phyloP scores from a whole-genome alignment of 2,113 vertebrate genomes.

The Trichomycterus rosablanca region DNA sequence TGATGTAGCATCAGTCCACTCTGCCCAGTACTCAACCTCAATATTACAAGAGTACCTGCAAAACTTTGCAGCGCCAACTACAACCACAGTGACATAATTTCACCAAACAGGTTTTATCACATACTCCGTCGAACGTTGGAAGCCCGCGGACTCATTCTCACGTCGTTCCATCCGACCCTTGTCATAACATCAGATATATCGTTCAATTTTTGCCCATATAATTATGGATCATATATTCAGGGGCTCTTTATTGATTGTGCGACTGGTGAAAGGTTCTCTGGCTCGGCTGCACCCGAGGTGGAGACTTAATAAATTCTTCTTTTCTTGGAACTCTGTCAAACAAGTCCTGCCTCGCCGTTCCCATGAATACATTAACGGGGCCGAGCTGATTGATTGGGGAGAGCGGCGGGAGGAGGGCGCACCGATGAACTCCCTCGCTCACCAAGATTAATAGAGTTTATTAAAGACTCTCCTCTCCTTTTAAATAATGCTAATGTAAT shows the following conservation, averaged over 20 bases:
- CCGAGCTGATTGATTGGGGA: constrained; percentile 70
- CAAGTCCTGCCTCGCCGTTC: constrained; percentile 68
- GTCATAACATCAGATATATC: constrained; percentile 45
- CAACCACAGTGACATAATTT: too few relatives aligned
- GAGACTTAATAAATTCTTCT: constrained; percentile 72
- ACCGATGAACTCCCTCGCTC: constrained; percentile 64
- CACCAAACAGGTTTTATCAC: constrained; percentile 4
- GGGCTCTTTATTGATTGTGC: constrained; percentile 45
- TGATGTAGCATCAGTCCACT: too few relatives aligned
- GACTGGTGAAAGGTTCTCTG: constrained; percentile 47
- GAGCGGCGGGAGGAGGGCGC: constrained; percentile 58
- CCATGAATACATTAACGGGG: constrained; percentile 70
- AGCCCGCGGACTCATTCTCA: constrained; percentile 14
- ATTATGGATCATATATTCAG: constrained; percentile 48
- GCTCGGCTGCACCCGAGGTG: constrained; percentile 54
- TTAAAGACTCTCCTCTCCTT: constrained; percentile 69
- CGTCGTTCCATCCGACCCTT: constrained; percentile 23
- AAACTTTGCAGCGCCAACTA: too few relatives aligned
- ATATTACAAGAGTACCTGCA: too few relatives aligned
- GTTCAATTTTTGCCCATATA: constrained; percentile 43
- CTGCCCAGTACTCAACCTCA: too few relatives aligned
- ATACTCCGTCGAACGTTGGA: constrained; percentile 19
- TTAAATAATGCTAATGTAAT: constrained; percentile 73
- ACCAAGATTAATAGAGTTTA: constrained; percentile 78
- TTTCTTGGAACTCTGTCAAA: constrained; percentile 72